phyloP scores from a whole-genome alignment of 2,888 invertebrate species.

The Trypoxylon attenuatum region DNA sequence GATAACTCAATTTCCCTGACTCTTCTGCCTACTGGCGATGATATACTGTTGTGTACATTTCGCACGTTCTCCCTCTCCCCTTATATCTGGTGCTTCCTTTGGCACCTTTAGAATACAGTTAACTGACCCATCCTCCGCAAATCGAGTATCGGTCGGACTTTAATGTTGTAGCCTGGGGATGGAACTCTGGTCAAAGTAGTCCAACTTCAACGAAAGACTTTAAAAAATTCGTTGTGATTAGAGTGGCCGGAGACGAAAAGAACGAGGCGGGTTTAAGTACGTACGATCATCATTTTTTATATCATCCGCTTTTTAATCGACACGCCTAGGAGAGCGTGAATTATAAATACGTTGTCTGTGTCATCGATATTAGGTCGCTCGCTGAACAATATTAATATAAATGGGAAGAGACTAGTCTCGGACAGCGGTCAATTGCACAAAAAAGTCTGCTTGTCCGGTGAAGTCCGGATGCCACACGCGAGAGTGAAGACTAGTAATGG shows the following conservation, averaged over 20 bases:
- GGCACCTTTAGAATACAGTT: slow-evolving; percentile 61
- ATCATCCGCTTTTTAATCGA: not conserved
- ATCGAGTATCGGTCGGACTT: not conserved
- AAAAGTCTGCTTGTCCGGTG: slow-evolving; percentile 73
- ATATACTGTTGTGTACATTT: slow-evolving; percentile 57
- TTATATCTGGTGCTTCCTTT: slow-evolving; percentile 51
- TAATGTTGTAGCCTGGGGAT: slow-evolving; percentile 74
- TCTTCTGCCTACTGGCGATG: not conserved
- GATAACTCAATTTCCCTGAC: slow-evolving; percentile 31
- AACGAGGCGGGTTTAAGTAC: slow-evolving; percentile 72
- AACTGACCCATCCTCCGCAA: slow-evolving; percentile 34
- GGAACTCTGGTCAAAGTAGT: slow-evolving; percentile 76
- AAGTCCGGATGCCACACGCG: slow-evolving; percentile 72
- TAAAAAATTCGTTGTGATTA: slow-evolving; percentile 80
- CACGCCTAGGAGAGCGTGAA: no score
- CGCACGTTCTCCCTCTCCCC: slow-evolving; percentile 52
- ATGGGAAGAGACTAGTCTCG: slow-evolving; percentile 72
- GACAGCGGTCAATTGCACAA: slow-evolving; percentile 72
- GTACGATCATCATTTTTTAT: slow-evolving; percentile 34
- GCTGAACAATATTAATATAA: slow-evolving; percentile 72
- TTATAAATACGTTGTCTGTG: no score
- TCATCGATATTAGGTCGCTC: slow-evolving; percentile 70
- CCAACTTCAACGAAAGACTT: slow-evolving; percentile 77
- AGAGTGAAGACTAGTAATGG: slow-evolving; percentile 73
- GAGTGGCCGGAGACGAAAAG: slow-evolving; percentile 78